phyloP scores from a whole-genome alignment of 2,888 invertebrate species.

The Unio delphinus region DNA sequence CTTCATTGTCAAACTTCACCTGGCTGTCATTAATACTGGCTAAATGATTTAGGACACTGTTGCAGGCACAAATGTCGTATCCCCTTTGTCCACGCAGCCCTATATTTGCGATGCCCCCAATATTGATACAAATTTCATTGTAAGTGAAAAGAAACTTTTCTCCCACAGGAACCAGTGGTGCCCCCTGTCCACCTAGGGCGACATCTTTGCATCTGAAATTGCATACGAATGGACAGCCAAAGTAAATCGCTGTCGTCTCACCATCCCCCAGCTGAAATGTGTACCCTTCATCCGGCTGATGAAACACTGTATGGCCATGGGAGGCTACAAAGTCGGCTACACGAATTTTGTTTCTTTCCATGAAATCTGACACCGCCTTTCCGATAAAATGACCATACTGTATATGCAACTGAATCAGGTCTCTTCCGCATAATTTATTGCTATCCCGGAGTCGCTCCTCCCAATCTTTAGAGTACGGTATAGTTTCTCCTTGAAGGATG shows the following conservation, averaged over 20 bases:
- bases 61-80: slow-evolving; percentile 64
- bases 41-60: slow-evolving; percentile 60
- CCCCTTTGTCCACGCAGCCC: slow-evolving; percentile 46
- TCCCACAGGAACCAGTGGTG: slow-evolving; percentile 64
- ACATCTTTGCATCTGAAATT: slow-evolving; percentile 66
- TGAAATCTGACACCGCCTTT: slow-evolving; percentile 42
- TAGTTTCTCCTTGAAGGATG: slow-evolving; percentile 50
- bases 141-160: slow-evolving; percentile 59
- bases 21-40: slow-evolving; percentile 33
- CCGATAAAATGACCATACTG: slow-evolving; percentile 65
- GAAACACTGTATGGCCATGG: slow-evolving; percentile 67
- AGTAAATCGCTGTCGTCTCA: slow-evolving; percentile 55
- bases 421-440: slow-evolving; percentile 42
- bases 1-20: slow-evolving; percentile 55
- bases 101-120: slow-evolving; percentile 66
- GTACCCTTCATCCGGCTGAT: slow-evolving; percentile 58
- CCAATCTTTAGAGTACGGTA: slow-evolving; percentile 54
- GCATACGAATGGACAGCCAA: slow-evolving; percentile 55
- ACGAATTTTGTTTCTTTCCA: slow-evolving; percentile 27
- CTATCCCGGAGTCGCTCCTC: slow-evolving; percentile 45
- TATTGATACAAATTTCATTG: slow-evolving; percentile 61
- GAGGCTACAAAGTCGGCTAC: slow-evolving; percentile 56
- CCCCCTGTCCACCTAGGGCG: slow-evolving; percentile 65
- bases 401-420: slow-evolving; percentile 56
- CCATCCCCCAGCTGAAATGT: slow-evolving; percentile 67